Evolutionary conservation across 1,140 invertebrate genomes (phyloP).

Genomic region (Bombus ignitus): DNA sequence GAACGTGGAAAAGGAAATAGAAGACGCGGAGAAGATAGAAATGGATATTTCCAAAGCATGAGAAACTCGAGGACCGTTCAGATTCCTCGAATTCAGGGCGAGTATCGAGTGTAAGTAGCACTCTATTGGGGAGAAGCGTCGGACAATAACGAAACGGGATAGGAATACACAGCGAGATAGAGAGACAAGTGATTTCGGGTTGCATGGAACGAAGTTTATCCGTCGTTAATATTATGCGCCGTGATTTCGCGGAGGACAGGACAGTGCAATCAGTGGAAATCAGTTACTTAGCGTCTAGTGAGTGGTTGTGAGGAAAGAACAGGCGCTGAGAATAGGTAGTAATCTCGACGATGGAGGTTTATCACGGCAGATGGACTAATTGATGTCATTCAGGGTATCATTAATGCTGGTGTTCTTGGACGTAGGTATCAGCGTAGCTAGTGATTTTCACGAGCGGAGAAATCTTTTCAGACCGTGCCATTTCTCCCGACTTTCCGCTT

Average conservation of each 20-base stretch:
- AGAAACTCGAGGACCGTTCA: neutral
- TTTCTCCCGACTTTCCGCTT: conserved; percentile 69
- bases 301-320: conserved; percentile 9
- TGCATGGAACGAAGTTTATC: conserved; percentile 11
- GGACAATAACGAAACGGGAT: conserved; percentile 1
- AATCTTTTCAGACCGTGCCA: conserved; percentile 76
- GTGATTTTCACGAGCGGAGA: conserved; percentile 71
- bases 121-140: neutral
- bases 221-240: neutral
- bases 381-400: conserved; percentile 78
- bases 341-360: conserved; percentile 47
- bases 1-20: neutral
- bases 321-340: conserved; percentile 38
- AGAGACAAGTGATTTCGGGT: too few species aligned
- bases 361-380: conserved; percentile 75
- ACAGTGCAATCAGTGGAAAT: conserved; percentile 22
- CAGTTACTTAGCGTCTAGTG: conserved; percentile 32
- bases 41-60: neutral
- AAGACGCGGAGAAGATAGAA: neutral
- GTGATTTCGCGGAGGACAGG: neutral
- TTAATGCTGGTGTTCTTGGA: conserved; percentile 71
- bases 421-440: conserved; percentile 62
- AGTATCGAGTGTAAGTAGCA: neutral
- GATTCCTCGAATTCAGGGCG: neutral
- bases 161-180: neutral